Conservation (phyloP, 2,113 vertebrate species). For the Bagarius yarrelli region DNA sequence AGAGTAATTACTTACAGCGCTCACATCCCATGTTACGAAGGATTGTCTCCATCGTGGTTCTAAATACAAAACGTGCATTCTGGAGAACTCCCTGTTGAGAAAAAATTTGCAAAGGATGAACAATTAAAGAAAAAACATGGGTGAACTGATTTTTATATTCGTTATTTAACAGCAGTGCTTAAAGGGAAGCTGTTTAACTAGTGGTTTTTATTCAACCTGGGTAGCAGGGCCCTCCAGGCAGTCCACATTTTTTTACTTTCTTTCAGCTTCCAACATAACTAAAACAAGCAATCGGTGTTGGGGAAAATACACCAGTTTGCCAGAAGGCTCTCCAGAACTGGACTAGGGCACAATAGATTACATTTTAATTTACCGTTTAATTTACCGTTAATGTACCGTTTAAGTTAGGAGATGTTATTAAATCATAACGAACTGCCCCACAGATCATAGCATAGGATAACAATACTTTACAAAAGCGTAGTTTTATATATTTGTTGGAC, state of each 20-base stretch:
- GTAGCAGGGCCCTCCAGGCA: constrained; percentile 12
- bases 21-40: constrained; percentile 94
- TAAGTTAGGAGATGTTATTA: not conserved
- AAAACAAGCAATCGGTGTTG: not conserved
- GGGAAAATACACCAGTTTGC: too few relatives aligned
- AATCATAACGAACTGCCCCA: not conserved
- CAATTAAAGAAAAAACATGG: not conserved
- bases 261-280: not conserved
- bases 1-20: constrained; percentile 67
- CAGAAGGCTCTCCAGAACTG: not conserved
- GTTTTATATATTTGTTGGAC: not conserved
- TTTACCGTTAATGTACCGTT: too few relatives aligned
- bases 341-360: not conserved
- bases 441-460: not conserved
- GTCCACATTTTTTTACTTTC: constrained; percentile 18
- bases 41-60: constrained; percentile 86
- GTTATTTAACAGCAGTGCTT: not conserved
- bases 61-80: constrained; percentile 94
- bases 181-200: not conserved
- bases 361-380: not conserved
- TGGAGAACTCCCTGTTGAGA: constrained; percentile 88
- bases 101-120: constrained; percentile 25
- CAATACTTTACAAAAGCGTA: not conserved
- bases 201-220: not conserved
- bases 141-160: not conserved